phyloP scores from a whole-genome alignment of 2,888 invertebrate species.

The Lasioglossum villosulum region DNA sequence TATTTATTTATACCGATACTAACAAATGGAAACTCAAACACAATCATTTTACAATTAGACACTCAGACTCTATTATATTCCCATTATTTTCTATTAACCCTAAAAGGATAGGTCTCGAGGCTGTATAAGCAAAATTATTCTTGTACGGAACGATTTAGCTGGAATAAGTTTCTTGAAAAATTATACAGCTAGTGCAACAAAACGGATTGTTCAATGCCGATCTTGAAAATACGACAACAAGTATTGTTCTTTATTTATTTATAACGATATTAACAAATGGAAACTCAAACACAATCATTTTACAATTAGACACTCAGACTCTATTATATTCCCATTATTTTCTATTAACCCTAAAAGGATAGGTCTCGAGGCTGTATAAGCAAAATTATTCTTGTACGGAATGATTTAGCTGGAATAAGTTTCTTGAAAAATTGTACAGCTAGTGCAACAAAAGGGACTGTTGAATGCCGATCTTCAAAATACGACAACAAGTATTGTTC shows the following conservation, averaged over 20 bases:
- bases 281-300: too few species aligned
- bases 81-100: background rate
- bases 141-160: background rate
- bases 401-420: background rate
- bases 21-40: conserved; percentile 34
- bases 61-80: background rate
- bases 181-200: background rate
- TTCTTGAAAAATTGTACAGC: background rate
- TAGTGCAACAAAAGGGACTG: background rate
- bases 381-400: too few species aligned
- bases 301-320: too few species aligned
- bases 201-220: background rate
- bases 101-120: background rate
- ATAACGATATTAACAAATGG: too few species aligned
- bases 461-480: background rate
- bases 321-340: too few species aligned
- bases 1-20: conserved; percentile 5
- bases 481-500: background rate
- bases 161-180: background rate
- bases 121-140: background rate
- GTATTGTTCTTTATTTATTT: background rate
- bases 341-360: too few species aligned
- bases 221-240: background rate
- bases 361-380: too few species aligned
- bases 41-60: conserved; percentile 23